Conservation (phyloP, 2,888 invertebrate genomes). For the Pecten maximus region DNA sequence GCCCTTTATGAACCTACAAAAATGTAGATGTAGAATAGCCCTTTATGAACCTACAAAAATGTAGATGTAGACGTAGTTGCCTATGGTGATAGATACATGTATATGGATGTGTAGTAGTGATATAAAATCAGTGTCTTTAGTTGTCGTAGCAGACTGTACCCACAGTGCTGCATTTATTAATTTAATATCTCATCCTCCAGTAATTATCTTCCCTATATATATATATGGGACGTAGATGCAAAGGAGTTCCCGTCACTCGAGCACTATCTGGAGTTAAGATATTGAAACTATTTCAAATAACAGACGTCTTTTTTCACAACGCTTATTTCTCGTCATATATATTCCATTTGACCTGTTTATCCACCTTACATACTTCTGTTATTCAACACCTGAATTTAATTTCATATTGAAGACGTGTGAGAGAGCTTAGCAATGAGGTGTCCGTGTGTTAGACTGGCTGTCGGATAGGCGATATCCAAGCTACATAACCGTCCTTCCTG, state of each 20-base stretch:
- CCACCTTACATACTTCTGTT: not conserved
- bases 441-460: not conserved
- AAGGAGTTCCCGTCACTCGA: not conserved
- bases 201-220: not conserved
- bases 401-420: not conserved
- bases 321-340: not conserved
- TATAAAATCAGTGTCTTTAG: no score
- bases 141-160: no score
- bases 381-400: not conserved
- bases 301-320: not conserved
- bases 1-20: no score
- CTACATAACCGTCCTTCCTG: not conserved
- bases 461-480: not conserved
- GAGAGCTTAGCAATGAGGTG: not conserved
- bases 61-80: no score
- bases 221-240: not conserved
- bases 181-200: not conserved
- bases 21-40: no score
- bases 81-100: no score
- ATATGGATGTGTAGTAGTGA: no score
- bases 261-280: not conserved
- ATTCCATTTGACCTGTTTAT: constrained; percentile 8
- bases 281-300: not conserved
- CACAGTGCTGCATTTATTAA: no score
- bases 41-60: no score